Evolutionary conservation across 2,888 invertebrate genomes (phyloP), one percentile per base, ranked within the genome.

Genomic region (Tortricodes alternella): DNA sequence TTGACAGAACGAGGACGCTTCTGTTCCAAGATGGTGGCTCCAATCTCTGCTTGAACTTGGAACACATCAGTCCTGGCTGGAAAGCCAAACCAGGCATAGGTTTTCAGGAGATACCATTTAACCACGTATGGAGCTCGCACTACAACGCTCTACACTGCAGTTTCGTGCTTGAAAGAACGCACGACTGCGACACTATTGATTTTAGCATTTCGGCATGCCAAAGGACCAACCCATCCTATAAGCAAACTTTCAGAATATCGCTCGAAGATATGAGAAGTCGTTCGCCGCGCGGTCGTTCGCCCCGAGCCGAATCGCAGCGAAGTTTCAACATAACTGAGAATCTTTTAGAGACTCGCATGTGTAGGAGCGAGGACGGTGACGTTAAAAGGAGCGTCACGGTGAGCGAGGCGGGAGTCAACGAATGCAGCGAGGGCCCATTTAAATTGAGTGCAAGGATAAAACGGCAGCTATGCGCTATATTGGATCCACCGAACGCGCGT

Each of bases 401-500:
- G 43, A 93, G 90, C 64, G 93, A 93, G 70, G 85, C 92, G 63
- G 93, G 93, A 59, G 91, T 92, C 57, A 92, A 91, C 60, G 93
- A 93, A 58, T 94, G 94, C 53, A 86, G 92, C 59, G 93, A 93
- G 70, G 89, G 92, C 63, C 92, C 92, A 52, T 93, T 93, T 71
- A 92, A 94, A 76, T 77, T 93, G 67, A 92, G 91, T 58, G 87
- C 91, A 59, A 85, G 92, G 61, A 78, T 92, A 27, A 93, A 93
- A 68, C 86, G 92, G 59, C 85, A 93, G 69, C 83, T 91, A 53
- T 89, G 91, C 69, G 76, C 80, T 71, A 94, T 96, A 76, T 89
- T 99, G 70, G 98, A 99, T 86, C 97, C 97, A 21, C 98, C 98
- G 2, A 97, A 96, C 71, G 94, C 95, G 9, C 93, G 97, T 67